phyloP scores from a whole-genome alignment of 2,888 invertebrate species.

The Drosophila emarginata region DNA sequence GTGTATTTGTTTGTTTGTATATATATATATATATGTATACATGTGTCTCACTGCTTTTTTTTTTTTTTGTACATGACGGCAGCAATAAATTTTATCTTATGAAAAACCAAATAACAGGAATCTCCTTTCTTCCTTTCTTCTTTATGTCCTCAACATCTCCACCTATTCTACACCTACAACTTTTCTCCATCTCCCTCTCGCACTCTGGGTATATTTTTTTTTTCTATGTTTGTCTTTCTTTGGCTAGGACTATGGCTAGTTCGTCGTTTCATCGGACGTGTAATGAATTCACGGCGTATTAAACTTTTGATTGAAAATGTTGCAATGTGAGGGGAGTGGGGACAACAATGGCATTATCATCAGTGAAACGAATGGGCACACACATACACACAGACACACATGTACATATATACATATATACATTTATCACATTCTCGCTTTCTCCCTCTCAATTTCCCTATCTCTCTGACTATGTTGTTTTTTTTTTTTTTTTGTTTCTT shows the following conservation, averaged over 20 bases:
- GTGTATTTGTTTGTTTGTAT: conserved; percentile 19
- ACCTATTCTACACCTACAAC: background rate
- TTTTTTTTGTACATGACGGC: conserved; percentile 55
- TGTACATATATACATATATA: no score
- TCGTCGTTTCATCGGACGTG: conserved; percentile 36
- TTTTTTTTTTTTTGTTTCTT: no score
- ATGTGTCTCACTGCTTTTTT: conserved; percentile 43
- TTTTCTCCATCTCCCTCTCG: background rate
- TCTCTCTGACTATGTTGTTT: background rate
- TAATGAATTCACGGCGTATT: conserved; percentile 59
- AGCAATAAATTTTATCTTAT: conserved; percentile 77
- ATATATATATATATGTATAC: conserved; percentile 17
- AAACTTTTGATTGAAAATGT: conserved; percentile 56
- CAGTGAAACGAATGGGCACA: background rate
- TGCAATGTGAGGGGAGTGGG: conserved; percentile 4
- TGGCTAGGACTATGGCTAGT: conserved; percentile 1
- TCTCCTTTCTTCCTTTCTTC: background rate
- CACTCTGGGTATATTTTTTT: background rate
- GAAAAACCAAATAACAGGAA: conserved; percentile 66
- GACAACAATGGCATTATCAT: conserved; percentile 7
- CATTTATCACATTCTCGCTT: no score
- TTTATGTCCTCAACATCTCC: background rate
- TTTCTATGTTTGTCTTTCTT: background rate
- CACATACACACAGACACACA: no score
- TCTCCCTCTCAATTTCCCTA: no score